Evolutionary conservation across 2,797 vertebrate genomes (phyloP), one percentile per base, ranked within the genome.

Genomic region (Urocyon cinereoargenteus): DNA sequence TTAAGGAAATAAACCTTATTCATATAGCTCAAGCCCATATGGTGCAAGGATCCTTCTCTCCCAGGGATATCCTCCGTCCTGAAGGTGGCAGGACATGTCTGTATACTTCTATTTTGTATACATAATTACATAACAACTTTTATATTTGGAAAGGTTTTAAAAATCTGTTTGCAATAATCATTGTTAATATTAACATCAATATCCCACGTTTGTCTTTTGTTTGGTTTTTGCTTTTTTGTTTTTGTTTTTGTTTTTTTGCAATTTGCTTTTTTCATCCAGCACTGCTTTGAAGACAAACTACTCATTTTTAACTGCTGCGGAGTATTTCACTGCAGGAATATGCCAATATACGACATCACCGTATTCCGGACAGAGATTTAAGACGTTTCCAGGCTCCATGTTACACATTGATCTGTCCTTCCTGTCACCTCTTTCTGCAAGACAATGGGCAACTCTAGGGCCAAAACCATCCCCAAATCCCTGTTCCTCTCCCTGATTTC

Each of bases 221-320:
- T 45, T 45, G 40, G 40, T 1, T 40, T 40, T 40, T 40, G 40
- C n/a, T 40, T 40, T 40, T 40, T 40, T 40, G 40, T 45, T 45
- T 45, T 45, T 40, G 6, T 40, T 7, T 7, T 45, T 45, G 40
- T 45, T 45, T 45, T 75, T 93, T 96, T 70, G 34, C 31, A 77
- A 66, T 57, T 77, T 88, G 26, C 10, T 61, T 68, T 96, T 90
- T 91, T 83, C 24, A 86, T 34, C 21, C 64, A 93, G 59, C 12
- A 75, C 36, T 92, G 36, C n/a, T 93, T 95, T 90, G 21, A 79
- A 59, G 53, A 62, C 19, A 51, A 9, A n/a, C 61, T 57, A 68
- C 45, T 85, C 40, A 64, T 91, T 96, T 81, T 91, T 95, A 90
- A 95, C 82, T 77, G 86, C 89, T 72, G 82, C 81, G 62, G 61